Evolutionary conservation across 2,888 invertebrate species (phyloP).

Genomic region (Ferrisia virgata): DNA sequence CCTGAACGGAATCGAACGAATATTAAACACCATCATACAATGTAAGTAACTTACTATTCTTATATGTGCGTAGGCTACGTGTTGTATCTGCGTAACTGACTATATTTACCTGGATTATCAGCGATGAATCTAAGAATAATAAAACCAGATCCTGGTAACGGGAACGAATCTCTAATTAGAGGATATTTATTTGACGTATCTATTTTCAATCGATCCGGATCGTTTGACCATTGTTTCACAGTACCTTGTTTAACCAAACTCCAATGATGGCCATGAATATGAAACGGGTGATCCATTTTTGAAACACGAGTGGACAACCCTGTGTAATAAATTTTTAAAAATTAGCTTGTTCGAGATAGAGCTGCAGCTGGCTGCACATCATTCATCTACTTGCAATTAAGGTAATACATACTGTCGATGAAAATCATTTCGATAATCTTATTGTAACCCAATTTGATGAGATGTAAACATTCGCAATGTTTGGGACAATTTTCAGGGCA

Average conservation of each 20-base stretch:
- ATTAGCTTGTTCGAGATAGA: no score
- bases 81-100: no score
- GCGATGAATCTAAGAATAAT: slow-evolving; percentile 58
- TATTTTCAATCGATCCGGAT: slow-evolving; percentile 54
- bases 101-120: slow-evolving; percentile 57
- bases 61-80: no score
- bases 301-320: neutral
- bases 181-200: slow-evolving; percentile 52
- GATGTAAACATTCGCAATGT: slow-evolving; percentile 68
- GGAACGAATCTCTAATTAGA: slow-evolving; percentile 62
- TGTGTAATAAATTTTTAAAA: neutral
- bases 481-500: neutral
- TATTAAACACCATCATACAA: no score
- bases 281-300: neutral
- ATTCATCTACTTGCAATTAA: no score
- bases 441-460: slow-evolving; percentile 64
- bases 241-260: neutral
- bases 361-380: no score
- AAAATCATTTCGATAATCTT: slow-evolving; percentile 70
- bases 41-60: no score
- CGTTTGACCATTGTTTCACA: neutral
- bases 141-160: slow-evolving; percentile 65
- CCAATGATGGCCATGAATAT: neutral
- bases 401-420: slow-evolving; percentile 59
- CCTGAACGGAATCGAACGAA: slow-evolving; percentile 45